phyloP scores from a whole-genome alignment of 2,888 invertebrate species.

The Sinopyrophorus schimmeli region DNA sequence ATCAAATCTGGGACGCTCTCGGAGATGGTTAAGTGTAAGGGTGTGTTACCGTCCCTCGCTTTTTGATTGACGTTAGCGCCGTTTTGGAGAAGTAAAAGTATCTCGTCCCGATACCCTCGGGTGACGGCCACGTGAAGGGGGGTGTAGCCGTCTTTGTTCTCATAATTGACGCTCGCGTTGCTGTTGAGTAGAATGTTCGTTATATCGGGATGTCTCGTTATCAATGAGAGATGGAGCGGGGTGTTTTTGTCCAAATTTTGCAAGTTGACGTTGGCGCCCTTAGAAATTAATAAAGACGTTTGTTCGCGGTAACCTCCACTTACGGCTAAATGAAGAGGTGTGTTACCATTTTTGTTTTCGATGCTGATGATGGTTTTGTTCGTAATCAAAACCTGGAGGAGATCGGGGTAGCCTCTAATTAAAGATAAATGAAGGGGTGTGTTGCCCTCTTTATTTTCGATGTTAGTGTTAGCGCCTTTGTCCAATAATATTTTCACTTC shows the following conservation, averaged over 20 bases:
- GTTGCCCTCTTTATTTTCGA: not conserved
- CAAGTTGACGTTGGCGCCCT: conserved; percentile 1
- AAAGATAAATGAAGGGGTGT: conserved; percentile 1
- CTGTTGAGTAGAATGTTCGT: not conserved
- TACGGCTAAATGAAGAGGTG: not conserved
- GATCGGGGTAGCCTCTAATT: not conserved
- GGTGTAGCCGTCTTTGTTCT: not conserved
- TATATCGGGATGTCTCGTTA: not conserved
- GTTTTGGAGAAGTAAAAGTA: not conserved
- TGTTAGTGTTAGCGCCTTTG: not conserved
- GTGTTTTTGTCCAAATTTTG: not conserved
- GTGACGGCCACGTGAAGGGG: conserved; percentile 4
- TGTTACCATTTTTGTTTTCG: not conserved
- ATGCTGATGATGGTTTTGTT: not conserved
- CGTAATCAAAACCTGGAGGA: not conserved
- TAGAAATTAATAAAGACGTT: no score
- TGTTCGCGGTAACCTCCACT: no score
- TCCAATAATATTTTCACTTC: not conserved
- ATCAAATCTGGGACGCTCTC: not conserved
- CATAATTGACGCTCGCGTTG: not conserved
- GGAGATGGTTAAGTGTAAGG: not conserved
- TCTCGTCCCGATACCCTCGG: conserved; percentile 2
- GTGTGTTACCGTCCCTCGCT: not conserved
- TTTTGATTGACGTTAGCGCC: not conserved
- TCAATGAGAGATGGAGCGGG: conserved; percentile 2